Conservation (phyloP, 2,797 vertebrate genomes). For the Chaetophractus vellerosus region DNA sequence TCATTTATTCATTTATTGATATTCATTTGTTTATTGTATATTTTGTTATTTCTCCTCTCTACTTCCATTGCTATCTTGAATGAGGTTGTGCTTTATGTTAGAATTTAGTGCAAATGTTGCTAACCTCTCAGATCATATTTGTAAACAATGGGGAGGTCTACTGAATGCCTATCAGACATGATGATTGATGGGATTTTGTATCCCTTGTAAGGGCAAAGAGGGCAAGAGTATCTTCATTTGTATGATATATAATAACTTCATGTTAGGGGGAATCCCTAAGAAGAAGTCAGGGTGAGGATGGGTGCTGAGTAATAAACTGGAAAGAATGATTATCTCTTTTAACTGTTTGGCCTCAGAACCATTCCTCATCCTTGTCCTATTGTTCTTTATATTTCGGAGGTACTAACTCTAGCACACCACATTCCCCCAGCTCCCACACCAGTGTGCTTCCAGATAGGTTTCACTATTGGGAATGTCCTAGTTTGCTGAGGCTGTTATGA, state of each 20-base stretch:
- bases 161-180: neutral
- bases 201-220: neutral
- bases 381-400: neutral
- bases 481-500: too few relatives aligned
- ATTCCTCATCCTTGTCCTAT: neutral
- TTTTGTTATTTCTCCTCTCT: neutral
- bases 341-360: neutral
- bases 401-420: neutral
- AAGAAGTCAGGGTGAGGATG: neutral
- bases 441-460: neutral
- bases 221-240: neutral
- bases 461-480: neutral
- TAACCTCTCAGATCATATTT: neutral
- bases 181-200: neutral
- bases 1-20: neutral
- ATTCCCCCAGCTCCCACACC: neutral
- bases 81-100: neutral
- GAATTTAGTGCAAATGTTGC: neutral
- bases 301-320: neutral
- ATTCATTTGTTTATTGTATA: neutral
- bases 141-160: neutral
- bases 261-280: neutral
- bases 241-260: neutral
- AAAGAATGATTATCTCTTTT: neutral
- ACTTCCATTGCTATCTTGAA: neutral